Conservation (phyloP, 37 sponge, comb jelly and placozoan genomes). For the Geodia barretti region DNA sequence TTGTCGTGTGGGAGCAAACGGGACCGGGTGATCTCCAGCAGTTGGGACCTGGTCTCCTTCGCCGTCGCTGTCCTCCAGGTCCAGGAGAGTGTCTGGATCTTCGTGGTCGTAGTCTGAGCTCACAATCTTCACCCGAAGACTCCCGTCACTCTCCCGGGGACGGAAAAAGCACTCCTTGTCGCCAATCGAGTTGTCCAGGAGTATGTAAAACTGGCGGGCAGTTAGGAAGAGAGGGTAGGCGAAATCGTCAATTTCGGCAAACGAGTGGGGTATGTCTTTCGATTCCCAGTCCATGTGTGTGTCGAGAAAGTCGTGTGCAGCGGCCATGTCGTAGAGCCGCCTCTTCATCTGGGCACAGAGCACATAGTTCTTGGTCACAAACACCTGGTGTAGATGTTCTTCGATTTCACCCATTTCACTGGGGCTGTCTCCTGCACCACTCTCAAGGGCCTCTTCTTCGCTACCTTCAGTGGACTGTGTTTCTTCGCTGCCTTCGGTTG, state of each 20-base stretch:
- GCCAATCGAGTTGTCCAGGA: conserved; percentile 73
- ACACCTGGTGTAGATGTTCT: conserved; percentile 79
- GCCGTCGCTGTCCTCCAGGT: conserved; percentile 31
- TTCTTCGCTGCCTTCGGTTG: not conserved
- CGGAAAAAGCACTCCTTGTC: conserved; percentile 44
- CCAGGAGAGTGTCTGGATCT: conserved; percentile 34
- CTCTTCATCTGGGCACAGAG: conserved; percentile 74
- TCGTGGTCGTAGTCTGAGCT: conserved; percentile 57
- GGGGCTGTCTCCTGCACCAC: not conserved
- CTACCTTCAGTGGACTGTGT: not conserved
- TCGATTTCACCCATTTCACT: conserved; percentile 7
- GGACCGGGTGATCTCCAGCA: not conserved
- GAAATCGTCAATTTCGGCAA: conserved; percentile 20
- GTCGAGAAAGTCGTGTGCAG: not conserved
- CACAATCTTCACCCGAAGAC: conserved; percentile 33
- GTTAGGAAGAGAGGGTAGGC: conserved; percentile 80
- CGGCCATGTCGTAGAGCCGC: conserved; percentile 68
- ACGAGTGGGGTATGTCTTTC: not conserved
- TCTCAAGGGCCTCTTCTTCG: not conserved
- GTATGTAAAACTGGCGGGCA: conserved; percentile 61
- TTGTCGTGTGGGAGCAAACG: conserved; percentile 2
- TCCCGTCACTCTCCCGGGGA: conserved; percentile 40
- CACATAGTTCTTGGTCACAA: conserved; percentile 82
- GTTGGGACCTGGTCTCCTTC: conserved; percentile 20
- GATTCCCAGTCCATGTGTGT: conserved; percentile 38